A percentile compares a stretch with the other conserved stretches of the same genome.
These are phyloP conservation scores for Chlorodrepanis virens DNA, from an alignment of 2,113 vertebrate species.

Conservation along the genomic window DNA sequence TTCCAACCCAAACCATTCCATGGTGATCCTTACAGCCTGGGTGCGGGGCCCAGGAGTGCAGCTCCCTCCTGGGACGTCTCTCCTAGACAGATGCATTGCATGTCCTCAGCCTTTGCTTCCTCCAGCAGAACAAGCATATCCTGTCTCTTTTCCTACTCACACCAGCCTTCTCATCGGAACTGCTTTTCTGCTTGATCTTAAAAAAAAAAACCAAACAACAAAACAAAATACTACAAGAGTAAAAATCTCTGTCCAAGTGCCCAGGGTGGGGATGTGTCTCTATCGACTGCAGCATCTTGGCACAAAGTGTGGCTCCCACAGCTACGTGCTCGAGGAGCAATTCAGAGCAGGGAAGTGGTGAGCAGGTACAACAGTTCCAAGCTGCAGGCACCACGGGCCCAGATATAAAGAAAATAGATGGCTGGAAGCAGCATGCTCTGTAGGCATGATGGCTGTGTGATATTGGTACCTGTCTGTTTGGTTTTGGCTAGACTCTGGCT, in stretches of 20 bases:
- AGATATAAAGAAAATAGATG: background rate
- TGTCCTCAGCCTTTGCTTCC: background rate
- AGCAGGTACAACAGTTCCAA: background rate
- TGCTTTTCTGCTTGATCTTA: background rate
- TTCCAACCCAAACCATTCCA: background rate
- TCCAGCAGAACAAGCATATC: background rate
- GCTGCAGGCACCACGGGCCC: background rate
- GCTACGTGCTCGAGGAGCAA: background rate
- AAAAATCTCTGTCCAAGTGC: background rate
- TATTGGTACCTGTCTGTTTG: background rate
- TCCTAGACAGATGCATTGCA: fast-evolving
- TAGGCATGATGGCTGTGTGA: background rate
- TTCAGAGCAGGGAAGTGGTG: background rate
- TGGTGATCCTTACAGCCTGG: background rate
- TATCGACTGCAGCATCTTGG: background rate
- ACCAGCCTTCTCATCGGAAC: background rate
- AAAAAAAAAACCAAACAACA: background rate
- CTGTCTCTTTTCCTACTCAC: background rate
- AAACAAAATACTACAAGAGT: background rate
- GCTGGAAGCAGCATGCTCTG: background rate
- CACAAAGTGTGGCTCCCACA: background rate
- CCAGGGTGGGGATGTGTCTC: background rate
- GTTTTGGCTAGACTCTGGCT: background rate
- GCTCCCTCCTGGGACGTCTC: background rate
- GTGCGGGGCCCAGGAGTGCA: background rate